Evolutionary conservation across 2,888 invertebrate species (phyloP).

Genomic region (Pterostichus madidus): DNA sequence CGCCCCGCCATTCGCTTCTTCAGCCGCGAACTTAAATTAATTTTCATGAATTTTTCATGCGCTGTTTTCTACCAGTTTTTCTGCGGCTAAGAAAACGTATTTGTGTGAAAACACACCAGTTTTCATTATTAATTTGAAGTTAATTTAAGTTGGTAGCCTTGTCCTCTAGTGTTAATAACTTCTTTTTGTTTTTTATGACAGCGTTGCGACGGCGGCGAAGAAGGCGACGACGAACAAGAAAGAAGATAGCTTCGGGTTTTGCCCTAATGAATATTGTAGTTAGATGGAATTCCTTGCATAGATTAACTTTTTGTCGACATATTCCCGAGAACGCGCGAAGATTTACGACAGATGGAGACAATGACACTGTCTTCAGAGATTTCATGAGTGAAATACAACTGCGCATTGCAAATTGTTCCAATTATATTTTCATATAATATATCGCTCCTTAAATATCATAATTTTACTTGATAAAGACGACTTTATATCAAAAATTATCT

Average conservation of each 20-base stretch:
- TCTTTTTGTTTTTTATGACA: conserved; percentile 53
- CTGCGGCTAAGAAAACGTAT: conserved; percentile 55
- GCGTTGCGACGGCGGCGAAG: neutral
- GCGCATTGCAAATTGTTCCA: too few relatives aligned
- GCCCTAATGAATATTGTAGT: conserved; percentile 46
- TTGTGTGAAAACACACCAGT: conserved; percentile 56
- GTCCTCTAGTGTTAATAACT: conserved; percentile 56
- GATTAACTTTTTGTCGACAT: conserved; percentile 38
- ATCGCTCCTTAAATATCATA: too few relatives aligned
- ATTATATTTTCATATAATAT: neutral
- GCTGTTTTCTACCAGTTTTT: conserved; percentile 53
- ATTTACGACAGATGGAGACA: conserved; percentile 26
- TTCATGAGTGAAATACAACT: neutral
- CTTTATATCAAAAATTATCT: too few relatives aligned
- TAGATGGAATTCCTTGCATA: conserved; percentile 38
- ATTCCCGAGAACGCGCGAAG: conserved; percentile 12
- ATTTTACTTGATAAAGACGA: too few relatives aligned
- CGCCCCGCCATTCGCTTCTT: conserved; percentile 10
- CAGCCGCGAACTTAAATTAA: conserved; percentile 49
- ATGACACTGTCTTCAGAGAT: neutral
- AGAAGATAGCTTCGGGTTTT: conserved; percentile 34
- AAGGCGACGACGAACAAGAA: neutral
- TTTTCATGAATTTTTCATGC: conserved; percentile 57
- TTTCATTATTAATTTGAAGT: conserved; percentile 66
- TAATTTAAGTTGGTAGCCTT: conserved; percentile 59